Conservation (phyloP, 2,888 invertebrate species). For the Parnassius apollo region DNA sequence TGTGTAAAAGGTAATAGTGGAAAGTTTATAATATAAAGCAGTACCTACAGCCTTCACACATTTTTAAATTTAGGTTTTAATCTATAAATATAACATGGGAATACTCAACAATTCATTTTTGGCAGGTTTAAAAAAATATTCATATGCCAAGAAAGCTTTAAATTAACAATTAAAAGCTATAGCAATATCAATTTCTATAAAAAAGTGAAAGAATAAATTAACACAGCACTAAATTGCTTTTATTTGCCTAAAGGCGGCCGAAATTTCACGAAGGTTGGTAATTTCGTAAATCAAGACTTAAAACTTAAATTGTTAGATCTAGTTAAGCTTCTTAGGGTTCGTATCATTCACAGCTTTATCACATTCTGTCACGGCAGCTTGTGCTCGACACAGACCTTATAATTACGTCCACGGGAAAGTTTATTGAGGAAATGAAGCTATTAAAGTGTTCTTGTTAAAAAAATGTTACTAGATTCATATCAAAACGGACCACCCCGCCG, state of each 20-base stretch:
- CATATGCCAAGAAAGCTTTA: no score
- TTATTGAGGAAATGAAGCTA: constrained; percentile 42
- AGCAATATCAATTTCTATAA: constrained; percentile 3
- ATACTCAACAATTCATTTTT: no score
- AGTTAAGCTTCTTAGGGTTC: constrained; percentile 35
- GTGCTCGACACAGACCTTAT: constrained; percentile 29
- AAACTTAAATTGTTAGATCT: constrained; percentile 41
- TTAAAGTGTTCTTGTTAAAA: constrained; percentile 36
- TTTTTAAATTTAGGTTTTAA: no score
- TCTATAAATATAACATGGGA: no score
- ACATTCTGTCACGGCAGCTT: constrained; percentile 45
- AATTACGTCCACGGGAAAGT: constrained; percentile 40
- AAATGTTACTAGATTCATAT: constrained; percentile 27
- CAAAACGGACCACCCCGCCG: constrained; percentile 28
- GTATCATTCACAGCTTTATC: constrained; percentile 39
- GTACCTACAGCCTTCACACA: no score
- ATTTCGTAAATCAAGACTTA: constrained; percentile 41
- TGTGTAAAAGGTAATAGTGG: no score
- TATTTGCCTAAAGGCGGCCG: constrained; percentile 45
- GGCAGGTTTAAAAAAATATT: no score
- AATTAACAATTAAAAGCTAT: background rate
- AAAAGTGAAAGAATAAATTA: constrained; percentile 13
- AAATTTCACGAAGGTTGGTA: constrained; percentile 35
- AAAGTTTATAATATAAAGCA: no score
- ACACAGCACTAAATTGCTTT: constrained; percentile 43